These are phyloP conservation scores for Grapholita molesta DNA, from an alignment of 1,140 invertebrate species.

Conservation along the genomic window DNA sequence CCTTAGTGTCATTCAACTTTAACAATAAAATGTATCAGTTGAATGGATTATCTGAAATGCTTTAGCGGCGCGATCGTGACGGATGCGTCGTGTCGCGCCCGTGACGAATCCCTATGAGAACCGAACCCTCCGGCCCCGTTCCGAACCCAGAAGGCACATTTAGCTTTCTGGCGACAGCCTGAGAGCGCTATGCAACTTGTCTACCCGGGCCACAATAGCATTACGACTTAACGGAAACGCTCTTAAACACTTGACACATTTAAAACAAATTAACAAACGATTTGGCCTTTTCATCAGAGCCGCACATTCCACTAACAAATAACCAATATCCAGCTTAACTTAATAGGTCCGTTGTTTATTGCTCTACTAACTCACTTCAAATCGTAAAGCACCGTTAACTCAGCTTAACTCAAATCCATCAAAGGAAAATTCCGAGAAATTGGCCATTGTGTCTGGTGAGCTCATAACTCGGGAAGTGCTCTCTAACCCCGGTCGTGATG, in stretches of 20 bases:
- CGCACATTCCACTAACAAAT: neutral
- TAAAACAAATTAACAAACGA: neutral
- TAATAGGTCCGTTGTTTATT: conserved; percentile 7
- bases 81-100: conserved; percentile 18
- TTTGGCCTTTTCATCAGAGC: neutral
- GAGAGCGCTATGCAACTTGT: neutral
- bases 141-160: conserved; percentile 7
- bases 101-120: conserved; percentile 35
- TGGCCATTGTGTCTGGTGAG: conserved; percentile 66
- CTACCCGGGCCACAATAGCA: neutral
- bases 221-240: neutral
- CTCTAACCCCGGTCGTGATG: conserved; percentile 72
- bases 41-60: conserved; percentile 1
- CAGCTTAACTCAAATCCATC: conserved; percentile 42
- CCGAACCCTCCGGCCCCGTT: conserved; percentile 29
- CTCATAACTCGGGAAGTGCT: conserved; percentile 66
- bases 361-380: conserved; percentile 12
- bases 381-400: conserved; percentile 34
- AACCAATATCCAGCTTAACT: neutral
- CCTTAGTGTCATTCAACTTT: neutral
- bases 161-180: neutral
- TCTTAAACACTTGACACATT: neutral
- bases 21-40: neutral
- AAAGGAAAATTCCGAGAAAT: conserved; percentile 59
- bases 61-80: conserved; percentile 8